Evolutionary conservation across 2,888 invertebrate genomes (phyloP), one percentile per base, ranked within the genome.

Genomic region (Tiliacea citrago): DNA sequence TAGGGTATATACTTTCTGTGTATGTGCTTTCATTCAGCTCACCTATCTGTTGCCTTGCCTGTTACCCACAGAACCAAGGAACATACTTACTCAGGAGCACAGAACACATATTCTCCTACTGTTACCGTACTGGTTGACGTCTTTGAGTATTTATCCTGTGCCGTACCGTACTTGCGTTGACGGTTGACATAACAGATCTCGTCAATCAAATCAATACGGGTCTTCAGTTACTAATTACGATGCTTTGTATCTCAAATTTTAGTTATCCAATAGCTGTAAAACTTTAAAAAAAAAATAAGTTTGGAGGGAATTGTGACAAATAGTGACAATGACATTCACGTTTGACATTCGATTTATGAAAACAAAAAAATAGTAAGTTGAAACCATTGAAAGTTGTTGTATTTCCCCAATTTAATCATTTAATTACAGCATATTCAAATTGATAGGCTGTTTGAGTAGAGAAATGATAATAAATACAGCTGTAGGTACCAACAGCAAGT

Each of bases 271-370:
- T 0, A 0, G n/a, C 7, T 0, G 10, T 16, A n/a, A 42, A 73
- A 72, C 1, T 18, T 5, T 12, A 57, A 72, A 57, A 45, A 66
- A 51, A 49, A 55, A 21, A 29, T 2, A 24, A 13, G 35, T 53
- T 58, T 79, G 79, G 79, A 77, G 79, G 79, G 77, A 73, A 79
- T 47, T 76, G 4, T 62, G 79, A 76, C 61, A 76, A 73, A 79
- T 47, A 79, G 4, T 62, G 79, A 76, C 61, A 76, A 0, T 79
- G 61, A 76, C 72, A 47, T 29, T 18, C 8, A 12, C 45, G 18
- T 51, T 51, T 74, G 77, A 51, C 81, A 53, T 51, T 21, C 7
- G 16, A 45, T 35, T 61, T 49, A 29, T 39, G n/a, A 77, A 74
- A 74, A 80, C 58, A 60, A 76, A 66, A 75, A 55, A 57, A 8